Percentiles rank a stretch among this genome's conserved stretches.
Conservation (phyloP, 1,140 invertebrate species). For the Drosophila watanabei region DNA sequence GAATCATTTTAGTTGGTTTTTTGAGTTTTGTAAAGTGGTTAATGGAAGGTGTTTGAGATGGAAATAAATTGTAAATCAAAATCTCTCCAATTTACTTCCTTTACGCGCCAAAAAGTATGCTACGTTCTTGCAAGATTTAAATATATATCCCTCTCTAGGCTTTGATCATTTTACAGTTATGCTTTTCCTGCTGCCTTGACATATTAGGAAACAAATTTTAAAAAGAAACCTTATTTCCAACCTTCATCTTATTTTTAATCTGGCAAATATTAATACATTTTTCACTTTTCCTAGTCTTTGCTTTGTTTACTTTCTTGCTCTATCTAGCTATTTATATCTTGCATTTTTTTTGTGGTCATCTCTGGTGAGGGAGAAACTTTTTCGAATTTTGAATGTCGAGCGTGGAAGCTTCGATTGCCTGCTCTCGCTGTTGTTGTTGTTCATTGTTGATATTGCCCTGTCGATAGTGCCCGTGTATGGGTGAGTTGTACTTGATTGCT, state of each 20-base stretch:
- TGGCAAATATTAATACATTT: neutral
- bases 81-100: neutral
- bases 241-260: neutral
- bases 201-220: neutral
- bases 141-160: too few relatives aligned
- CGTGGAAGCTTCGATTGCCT: slow-evolving; percentile 57
- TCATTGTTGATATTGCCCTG: slow-evolving; percentile 63
- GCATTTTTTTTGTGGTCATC: slow-evolving; percentile 26
- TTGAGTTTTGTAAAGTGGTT: slow-evolving; percentile 12
- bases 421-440: slow-evolving; percentile 13
- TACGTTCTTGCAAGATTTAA: neutral
- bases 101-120: neutral
- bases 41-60: neutral
- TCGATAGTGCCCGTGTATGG: slow-evolving; percentile 62
- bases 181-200: neutral
- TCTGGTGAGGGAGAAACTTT: slow-evolving; percentile 54
- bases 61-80: neutral
- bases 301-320: slow-evolving; percentile 2
- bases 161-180: neutral
- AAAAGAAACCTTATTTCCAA: neutral
- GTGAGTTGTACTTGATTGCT: slow-evolving; percentile 40
- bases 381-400: slow-evolving; percentile 41
- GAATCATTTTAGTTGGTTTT: slow-evolving; percentile 36
- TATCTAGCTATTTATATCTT: slow-evolving; percentile 24
- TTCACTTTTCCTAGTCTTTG: neutral